A percentile compares a stretch with the other conserved stretches of the same genome.
Evolutionary conservation across 2,113 vertebrate genomes (phyloP).

Genomic region (Aptenodytes forsteri): DNA sequence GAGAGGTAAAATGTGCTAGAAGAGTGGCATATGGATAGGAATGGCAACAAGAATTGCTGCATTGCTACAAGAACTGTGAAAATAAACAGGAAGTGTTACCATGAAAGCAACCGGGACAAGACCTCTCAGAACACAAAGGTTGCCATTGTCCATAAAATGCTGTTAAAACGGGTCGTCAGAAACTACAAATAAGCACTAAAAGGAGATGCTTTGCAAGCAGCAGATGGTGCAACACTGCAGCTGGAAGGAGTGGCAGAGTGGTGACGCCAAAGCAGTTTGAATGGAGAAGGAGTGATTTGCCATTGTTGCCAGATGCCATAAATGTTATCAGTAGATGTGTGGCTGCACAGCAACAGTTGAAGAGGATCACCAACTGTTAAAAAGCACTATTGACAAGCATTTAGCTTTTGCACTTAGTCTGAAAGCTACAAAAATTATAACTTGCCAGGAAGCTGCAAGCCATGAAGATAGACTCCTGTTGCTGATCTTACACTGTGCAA

Average conservation of each 20-base stretch:
- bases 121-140: rapidly evolving
- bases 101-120: not conserved
- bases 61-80: not conserved
- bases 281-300: not conserved
- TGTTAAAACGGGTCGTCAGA: not conserved
- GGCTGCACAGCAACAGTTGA: not conserved
- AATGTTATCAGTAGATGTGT: not conserved
- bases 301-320: not conserved
- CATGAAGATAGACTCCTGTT: not conserved
- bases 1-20: not conserved
- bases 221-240: not conserved
- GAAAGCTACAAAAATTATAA: not conserved
- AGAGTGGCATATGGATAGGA: not conserved
- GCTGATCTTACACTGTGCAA: not conserved
- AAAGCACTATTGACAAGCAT: not conserved
- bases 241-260: not conserved
- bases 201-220: not conserved
- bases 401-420: not conserved
- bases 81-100: not conserved
- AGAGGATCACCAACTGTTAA: not conserved
- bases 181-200: not conserved
- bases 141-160: not conserved
- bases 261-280: not conserved
- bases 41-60: not conserved
- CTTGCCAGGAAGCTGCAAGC: not conserved